These are phyloP conservation scores for Atta texana DNA, from an alignment of 1,140 invertebrate species.

Conservation along the genomic window DNA sequence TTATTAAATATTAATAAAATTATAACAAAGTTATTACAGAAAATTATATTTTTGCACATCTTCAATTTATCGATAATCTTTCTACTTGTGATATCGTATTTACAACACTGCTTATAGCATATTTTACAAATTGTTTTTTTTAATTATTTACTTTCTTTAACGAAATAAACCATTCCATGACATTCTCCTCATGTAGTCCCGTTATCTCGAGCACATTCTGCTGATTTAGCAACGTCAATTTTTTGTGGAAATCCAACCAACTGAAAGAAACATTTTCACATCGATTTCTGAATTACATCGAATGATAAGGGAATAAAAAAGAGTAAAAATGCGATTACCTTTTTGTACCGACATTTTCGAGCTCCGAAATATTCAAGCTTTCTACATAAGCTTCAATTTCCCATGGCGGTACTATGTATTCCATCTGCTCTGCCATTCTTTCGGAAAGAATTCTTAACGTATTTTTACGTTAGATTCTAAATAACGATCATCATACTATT, in stretches of 20 bases:
- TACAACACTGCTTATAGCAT: neutral
- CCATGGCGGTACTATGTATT: constrained; percentile 85
- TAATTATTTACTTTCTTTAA: constrained; percentile 89
- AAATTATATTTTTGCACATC: neutral
- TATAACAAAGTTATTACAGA: no score
- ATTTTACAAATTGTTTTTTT: no score
- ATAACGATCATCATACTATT: neutral
- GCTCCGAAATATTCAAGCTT: constrained; percentile 82
- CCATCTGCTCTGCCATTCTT: constrained; percentile 80
- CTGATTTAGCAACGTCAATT: constrained; percentile 92
- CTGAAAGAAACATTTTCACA: constrained; percentile 81
- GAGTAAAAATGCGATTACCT: constrained; percentile 77
- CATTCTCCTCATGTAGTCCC: constrained; percentile 89
- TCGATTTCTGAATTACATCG: constrained; percentile 9
- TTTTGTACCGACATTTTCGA: constrained; percentile 86
- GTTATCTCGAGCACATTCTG: constrained; percentile 92
- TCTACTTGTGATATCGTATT: neutral
- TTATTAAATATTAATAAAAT: neutral
- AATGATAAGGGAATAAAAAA: constrained; percentile 18
- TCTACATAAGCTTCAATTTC: constrained; percentile 87
- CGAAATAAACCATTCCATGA: constrained; percentile 90
- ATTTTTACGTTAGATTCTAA: neutral
- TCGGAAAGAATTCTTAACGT: neutral
- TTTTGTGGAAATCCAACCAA: constrained; percentile 92
- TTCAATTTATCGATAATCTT: neutral